Base-by-base conservation (phyloP, 1,140 invertebrate genomes). In the Sminthurides bifidus region DNA sequence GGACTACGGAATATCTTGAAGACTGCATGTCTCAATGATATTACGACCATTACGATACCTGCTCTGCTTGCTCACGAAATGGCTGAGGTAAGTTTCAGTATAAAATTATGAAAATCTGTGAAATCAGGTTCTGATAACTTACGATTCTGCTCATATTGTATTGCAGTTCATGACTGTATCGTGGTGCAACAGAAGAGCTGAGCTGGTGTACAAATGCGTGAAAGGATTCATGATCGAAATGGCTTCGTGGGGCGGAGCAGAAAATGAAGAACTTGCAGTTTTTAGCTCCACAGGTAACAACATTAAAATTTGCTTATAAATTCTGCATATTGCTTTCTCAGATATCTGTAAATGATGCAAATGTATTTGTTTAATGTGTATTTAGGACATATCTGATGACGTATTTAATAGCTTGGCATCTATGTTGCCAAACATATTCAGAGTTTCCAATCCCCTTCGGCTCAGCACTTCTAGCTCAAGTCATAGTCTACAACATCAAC, bases 161-260 rank as follows among this genome's bases (percentile, higher is more conserved):
- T 74, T 72, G 46, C 65, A 86, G 85, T 88, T 92, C 66, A 96
- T 96, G 90, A 97, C 92, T 3, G 84, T 92, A 35, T 81, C 82
- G 19, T 98, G 93, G 93, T 97, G 93, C 71, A 79, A 89, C 63
- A 87, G 91, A 68, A 73, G 95, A 65, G 93, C 93, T 0, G 95
- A 98, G 73, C 73, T 98, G 55, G 84, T 98, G 54, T 92, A 95
- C 66, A 98, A 98, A 73, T 98, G 94, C 75, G 85, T 96, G 19
- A 98, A 98, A 77, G 95, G 94, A 0, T 98, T 97, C 70, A 93
- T 98, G 88, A 95, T 98, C 70, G 94, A 98, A 76, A 92, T 92
- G 79, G 83, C 88, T 5, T 88, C 85, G 1, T 87, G 82, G 82
- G 88, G 89, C 56, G 89, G 88, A 19, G 85, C 89, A 14, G 87